These are phyloP conservation scores for Zaprionus camerounensis DNA, from an alignment of 1,140 invertebrate genomes.

Conservation along the genomic window DNA sequence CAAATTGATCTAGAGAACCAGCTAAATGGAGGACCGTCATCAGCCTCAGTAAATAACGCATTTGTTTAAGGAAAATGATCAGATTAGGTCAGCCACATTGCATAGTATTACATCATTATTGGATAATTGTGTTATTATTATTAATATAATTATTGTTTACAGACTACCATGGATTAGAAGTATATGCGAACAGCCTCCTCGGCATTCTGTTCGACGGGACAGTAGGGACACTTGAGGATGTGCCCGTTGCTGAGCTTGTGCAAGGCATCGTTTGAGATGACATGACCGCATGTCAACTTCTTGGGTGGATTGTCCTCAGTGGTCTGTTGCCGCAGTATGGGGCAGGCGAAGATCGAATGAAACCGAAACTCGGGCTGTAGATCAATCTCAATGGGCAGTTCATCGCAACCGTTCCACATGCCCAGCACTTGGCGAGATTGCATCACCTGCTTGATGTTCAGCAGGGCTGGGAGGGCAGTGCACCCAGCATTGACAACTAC, in stretches of 20 bases:
- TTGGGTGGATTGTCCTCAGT: constrained; percentile 99
- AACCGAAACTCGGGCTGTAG: constrained; percentile 89
- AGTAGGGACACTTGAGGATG: constrained; percentile 99
- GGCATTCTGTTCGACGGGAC: constrained; percentile 97
- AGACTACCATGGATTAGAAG: constrained; percentile 87
- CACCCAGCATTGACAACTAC: constrained; percentile 95
- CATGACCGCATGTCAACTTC: constrained; percentile 98
- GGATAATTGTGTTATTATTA: constrained; percentile 32
- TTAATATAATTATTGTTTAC: constrained; percentile 31
- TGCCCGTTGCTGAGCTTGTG: constrained; percentile 96
- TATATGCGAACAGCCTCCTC: constrained; percentile 96
- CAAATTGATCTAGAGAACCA: constrained; percentile 66
- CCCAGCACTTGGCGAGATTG: constrained; percentile 96
- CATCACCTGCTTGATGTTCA: constrained; percentile 98
- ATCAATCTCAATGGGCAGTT: constrained; percentile 98
- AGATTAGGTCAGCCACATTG: constrained; percentile 26
- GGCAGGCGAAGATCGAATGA: constrained; percentile 99
- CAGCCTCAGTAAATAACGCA: constrained; percentile 35
- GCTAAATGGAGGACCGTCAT: constrained; percentile 32
- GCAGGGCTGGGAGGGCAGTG: constrained; percentile 95
- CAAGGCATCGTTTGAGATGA: constrained; percentile 98
- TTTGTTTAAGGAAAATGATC: constrained; percentile 54
- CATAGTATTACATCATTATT: constrained; percentile 19
- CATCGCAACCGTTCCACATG: constrained; percentile 98
- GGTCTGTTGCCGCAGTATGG: constrained; percentile 98